phyloP scores from a whole-genome alignment of 2,888 invertebrate genomes.

The Mamestra brassicae region DNA sequence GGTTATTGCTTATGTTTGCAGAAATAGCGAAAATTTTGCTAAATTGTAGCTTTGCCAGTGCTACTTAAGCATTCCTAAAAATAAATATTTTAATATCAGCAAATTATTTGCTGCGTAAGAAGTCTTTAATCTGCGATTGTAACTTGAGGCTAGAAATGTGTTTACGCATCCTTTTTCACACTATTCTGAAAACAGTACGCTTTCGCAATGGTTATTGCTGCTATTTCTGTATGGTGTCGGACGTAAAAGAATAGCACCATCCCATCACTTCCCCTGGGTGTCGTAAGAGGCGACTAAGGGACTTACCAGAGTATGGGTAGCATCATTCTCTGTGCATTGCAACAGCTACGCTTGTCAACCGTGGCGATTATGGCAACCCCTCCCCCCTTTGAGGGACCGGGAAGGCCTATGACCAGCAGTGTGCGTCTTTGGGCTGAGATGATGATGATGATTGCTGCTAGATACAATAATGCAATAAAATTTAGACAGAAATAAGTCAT shows the following conservation, averaged over 20 bases:
- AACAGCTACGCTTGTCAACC: too few relatives aligned
- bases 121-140: not conserved
- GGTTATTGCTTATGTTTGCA: slow-evolving; percentile 60
- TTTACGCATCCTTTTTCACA: slow-evolving; percentile 11
- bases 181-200: not conserved
- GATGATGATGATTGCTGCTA: too few relatives aligned
- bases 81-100: slow-evolving; percentile 39
- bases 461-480: slow-evolving; percentile 10
- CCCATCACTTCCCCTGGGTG: too few relatives aligned
- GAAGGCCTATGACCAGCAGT: too few relatives aligned
- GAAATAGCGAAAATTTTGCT: slow-evolving; percentile 59
- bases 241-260: too few relatives aligned
- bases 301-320: too few relatives aligned
- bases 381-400: too few relatives aligned
- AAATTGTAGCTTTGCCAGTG: slow-evolving; percentile 50
- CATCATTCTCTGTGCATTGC: too few relatives aligned
- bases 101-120: slow-evolving; percentile 14
- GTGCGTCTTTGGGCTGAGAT: too few relatives aligned
- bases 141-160: not conserved
- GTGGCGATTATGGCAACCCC: too few relatives aligned
- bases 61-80: slow-evolving; percentile 45
- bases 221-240: not conserved
- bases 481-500: slow-evolving; percentile 22
- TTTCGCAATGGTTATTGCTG: slow-evolving; percentile 12
- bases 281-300: too few relatives aligned